A percentile compares a stretch with the other conserved stretches of the same genome.
Evolutionary conservation across 2,797 vertebrate genomes (phyloP).

Genomic region (Pseudocheirus occidentalis): DNA sequence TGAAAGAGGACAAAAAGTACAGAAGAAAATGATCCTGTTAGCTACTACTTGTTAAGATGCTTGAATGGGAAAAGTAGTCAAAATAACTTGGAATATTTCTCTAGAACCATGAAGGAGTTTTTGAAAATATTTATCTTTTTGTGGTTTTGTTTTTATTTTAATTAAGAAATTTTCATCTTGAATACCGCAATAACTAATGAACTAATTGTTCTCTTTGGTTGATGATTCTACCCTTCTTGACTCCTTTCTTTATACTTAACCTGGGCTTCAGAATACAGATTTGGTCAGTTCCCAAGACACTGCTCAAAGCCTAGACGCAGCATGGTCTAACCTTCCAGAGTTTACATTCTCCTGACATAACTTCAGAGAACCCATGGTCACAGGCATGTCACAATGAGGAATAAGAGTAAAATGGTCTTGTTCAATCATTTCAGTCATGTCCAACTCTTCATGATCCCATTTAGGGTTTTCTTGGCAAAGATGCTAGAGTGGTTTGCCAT

Average conservation of each 20-base stretch:
- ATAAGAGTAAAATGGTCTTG: not conserved
- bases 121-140: not conserved
- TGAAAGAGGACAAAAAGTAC: not conserved
- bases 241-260: not conserved
- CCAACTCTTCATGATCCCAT: not conserved
- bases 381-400: not conserved
- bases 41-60: not conserved
- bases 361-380: not conserved
- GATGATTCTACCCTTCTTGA: not conserved
- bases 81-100: not conserved
- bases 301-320: not conserved
- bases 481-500: not conserved
- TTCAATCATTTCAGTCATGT: not conserved
- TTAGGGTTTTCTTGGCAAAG: not conserved
- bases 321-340: not conserved
- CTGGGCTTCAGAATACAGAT: not conserved
- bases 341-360: not conserved
- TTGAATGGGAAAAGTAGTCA: not conserved
- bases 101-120: not conserved
- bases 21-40: not conserved
- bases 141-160: not conserved
- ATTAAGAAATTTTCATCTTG: not conserved
- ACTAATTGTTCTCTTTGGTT: not conserved
- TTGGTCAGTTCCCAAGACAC: not conserved
- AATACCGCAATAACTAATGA: not conserved